phyloP scores from a whole-genome alignment of 2,797 vertebrate species.

The Scolopax rusticola region DNA sequence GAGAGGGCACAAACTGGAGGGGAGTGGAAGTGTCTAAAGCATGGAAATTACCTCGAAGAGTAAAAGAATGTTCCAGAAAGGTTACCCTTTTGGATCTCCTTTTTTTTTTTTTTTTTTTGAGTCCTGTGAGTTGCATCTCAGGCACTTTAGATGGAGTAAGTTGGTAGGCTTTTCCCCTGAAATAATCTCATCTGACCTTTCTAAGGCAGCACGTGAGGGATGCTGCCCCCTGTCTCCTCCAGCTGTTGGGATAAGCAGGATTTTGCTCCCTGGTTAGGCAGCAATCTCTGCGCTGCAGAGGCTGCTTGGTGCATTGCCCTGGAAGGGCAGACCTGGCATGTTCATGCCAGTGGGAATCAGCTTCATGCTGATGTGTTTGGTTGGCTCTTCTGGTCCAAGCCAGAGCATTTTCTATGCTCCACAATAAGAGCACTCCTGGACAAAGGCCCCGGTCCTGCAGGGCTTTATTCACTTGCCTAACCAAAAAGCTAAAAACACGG shows the following conservation, averaged over 20 bases:
- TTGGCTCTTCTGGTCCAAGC: neutral
- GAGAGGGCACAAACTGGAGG: neutral
- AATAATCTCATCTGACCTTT: slow-evolving; percentile 5
- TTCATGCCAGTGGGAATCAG: neutral
- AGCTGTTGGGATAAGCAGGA: neutral
- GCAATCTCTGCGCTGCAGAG: neutral
- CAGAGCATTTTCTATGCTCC: neutral
- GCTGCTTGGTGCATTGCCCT: neutral
- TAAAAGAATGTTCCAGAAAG: neutral
- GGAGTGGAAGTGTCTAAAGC: neutral
- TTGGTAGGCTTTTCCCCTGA: neutral
- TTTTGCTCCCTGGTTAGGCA: slow-evolving; percentile 5
- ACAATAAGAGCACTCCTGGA: neutral
- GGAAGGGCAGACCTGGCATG: neutral
- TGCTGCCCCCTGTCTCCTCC: neutral
- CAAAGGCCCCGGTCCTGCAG: neutral
- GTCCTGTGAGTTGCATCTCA: neutral
- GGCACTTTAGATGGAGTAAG: neutral
- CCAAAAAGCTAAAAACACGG: neutral
- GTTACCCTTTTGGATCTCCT: neutral
- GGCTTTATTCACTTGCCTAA: neutral
- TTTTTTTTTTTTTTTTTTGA: neutral
- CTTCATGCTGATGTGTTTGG: neutral
- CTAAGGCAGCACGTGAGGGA: neutral
- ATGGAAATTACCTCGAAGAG: neutral